Evolutionary conservation across 2,797 vertebrate genomes (phyloP), one percentile per base, ranked within the genome.

Genomic region (Lateolabrax maculatus): DNA sequence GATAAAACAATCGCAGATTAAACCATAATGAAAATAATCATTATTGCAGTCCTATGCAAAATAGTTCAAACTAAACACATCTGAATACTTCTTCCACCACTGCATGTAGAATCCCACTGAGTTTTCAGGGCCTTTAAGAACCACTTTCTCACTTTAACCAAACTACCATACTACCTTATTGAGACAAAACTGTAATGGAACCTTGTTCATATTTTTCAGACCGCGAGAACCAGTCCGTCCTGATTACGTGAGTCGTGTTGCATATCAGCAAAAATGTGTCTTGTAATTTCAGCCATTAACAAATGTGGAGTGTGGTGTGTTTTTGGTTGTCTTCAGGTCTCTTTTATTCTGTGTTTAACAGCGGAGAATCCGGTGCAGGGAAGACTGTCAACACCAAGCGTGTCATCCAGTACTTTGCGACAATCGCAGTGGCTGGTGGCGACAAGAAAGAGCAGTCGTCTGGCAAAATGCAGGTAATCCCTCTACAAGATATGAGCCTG

Each of bases 171-270:
- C 41, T 15, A 31, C 23, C 27, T 16, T 46, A n/a, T 8, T 31
- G 3, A 27, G 12, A 34, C 4, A 34, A 49, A 83, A 39, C 23
- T 23, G 16, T 37, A 4, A 16, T 31, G 73, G 2, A 48, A 37
- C 9, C 19, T 10, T 60, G 31, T 36, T 66, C 1, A 74, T 78
- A 57, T 80, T 83, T 74, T 87, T 71, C 93, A 97, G 96, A 97
- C 88, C 90, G 92, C 72, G 96, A 97, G 87, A 97, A 97, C 87
- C 96, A 97, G 93, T 97, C 96, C 15, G 95, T 97, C 92, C 92
- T 97, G 84, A 97, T 97, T 81, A 97, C 96, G 94, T 97, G 87
- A 95, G 96, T 96, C 16, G 0, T 55, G 52, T 39, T 55, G 46
- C 31, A 1, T 3, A 10, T 43, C 15, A 0, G 21, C 29, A 4